phyloP scores from a whole-genome alignment of 1,140 invertebrate species.

The Drosophila lacteicornis region DNA sequence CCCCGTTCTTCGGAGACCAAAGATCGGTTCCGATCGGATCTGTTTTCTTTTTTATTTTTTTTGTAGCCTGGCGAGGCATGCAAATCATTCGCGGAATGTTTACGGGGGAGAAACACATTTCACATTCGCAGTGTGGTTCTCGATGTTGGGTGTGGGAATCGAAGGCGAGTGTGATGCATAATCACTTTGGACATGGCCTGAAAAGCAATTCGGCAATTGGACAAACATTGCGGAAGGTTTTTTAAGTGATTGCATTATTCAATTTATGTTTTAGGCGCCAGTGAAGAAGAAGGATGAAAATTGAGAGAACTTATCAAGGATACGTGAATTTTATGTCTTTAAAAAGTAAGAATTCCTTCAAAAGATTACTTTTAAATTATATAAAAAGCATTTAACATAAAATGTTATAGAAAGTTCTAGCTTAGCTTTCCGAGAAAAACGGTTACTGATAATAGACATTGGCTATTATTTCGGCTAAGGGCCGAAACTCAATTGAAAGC shows the following conservation, averaged over 20 bases:
- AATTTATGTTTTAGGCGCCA: constrained; percentile 30
- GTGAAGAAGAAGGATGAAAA: no score
- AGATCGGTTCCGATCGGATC: constrained; percentile 56
- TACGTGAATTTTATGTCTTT: background rate
- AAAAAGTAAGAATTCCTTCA: background rate
- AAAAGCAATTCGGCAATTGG: constrained; percentile 54
- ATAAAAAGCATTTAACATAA: background rate
- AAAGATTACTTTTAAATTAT: background rate
- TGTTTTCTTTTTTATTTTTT: background rate
- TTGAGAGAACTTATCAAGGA: background rate
- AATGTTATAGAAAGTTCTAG: background rate
- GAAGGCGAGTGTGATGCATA: constrained; percentile 42
- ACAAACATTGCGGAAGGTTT: constrained; percentile 11
- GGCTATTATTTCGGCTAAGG: no score
- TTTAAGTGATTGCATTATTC: background rate
- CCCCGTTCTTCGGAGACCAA: constrained; percentile 28
- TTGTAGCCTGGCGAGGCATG: constrained; percentile 43
- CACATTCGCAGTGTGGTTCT: constrained; percentile 55
- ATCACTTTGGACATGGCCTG: constrained; percentile 46
- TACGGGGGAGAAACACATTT: constrained; percentile 51
- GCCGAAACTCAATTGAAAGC: no score
- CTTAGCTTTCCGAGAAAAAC: background rate
- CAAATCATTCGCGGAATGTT: constrained; percentile 78
- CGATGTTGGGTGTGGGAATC: constrained; percentile 33
- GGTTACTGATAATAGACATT: background rate